Evolutionary conservation across 2,113 vertebrate genomes (phyloP), one percentile per base, ranked within the genome.

Genomic region (Lota lota): DNA sequence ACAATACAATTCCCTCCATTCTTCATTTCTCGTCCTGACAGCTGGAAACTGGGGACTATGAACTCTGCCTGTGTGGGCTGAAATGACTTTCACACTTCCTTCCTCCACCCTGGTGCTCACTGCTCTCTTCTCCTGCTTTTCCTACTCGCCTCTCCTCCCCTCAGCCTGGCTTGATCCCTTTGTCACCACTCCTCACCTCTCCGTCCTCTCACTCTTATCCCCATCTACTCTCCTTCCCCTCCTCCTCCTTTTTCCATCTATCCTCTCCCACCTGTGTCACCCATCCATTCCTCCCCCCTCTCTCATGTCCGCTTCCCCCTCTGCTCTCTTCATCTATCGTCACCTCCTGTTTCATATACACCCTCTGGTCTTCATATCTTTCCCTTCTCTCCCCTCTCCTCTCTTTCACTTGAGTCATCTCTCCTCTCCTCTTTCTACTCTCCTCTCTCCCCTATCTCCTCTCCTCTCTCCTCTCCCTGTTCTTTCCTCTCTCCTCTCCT

Each of bases 1-100:
- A 66, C 69, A 85, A 83, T 67, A 74, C 76, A 76, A 53, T 64
- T 56, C 64, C 20, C 18, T 71, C 33, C 15, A 73, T 64, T 66
- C 56, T 63, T 61, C 21, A 6, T 56, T n/a, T 56, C 16, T 10
- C 53, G 16, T 18, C 53, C 53, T 56, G 40, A 47, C 40, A 47
- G 40, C 40, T 47, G 40, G 40, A 47, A 14, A 47, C 40, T 8
- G 40, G 40, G 40, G 40, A 12, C 40, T 47, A 10, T 47, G 40
- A 47, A 14, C 40, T 47, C 12, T 2, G 40, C 40, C 40, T 47
- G 10, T 18, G 17, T 56, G 53, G n/a, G n/a, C 53, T 56, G 53
- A n/a, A 56, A 56, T 56, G 53, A 56, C 53, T 56, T 56, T 56
- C n/a, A 56, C 5, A 56, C 53, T 56, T 56, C 51, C 17, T 17